Evolutionary conservation across 2,888 invertebrate species (phyloP).

Genomic region (Cyaniris semiargus): DNA sequence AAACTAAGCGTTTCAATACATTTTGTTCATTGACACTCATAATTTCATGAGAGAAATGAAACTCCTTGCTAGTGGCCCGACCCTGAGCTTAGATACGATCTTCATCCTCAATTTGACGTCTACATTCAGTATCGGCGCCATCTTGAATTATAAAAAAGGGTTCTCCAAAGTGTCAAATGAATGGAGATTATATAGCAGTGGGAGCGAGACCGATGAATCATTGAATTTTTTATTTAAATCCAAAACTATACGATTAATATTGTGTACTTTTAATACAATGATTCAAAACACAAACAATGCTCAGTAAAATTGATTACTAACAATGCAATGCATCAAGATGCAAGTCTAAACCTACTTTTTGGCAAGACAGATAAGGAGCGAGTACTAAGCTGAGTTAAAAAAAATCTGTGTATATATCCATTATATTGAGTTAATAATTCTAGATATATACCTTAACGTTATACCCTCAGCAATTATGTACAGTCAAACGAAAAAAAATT

Average conservation of each 20-base stretch:
- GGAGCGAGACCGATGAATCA: constrained; percentile 44
- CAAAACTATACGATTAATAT: not conserved
- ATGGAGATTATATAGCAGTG: constrained; percentile 50
- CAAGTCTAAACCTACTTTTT: too few species aligned
- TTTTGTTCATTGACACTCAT: too few species aligned
- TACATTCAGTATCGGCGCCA: constrained; percentile 66
- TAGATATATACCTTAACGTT: too few species aligned
- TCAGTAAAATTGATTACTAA: not conserved
- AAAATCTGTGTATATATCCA: too few species aligned
- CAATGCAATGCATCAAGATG: not conserved
- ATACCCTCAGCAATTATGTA: too few species aligned
- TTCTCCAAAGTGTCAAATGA: constrained; percentile 52
- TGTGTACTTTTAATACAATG: not conserved
- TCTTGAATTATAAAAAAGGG: constrained; percentile 52
- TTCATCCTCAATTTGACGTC: constrained; percentile 60
- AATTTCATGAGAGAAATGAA: not conserved
- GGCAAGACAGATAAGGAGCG: too few species aligned
- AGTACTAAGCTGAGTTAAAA: too few species aligned
- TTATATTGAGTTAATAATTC: too few species aligned
- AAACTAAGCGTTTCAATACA: too few species aligned
- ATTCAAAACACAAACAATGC: not conserved
- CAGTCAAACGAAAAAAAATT: too few species aligned
- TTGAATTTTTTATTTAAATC: constrained; percentile 41
- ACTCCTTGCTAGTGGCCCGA: constrained; percentile 38
- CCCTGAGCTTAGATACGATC: constrained; percentile 51